Evolutionary conservation across 1,140 invertebrate species (phyloP), one percentile per base, ranked within the genome.

Genomic region (Pemphigus obesinymphae): DNA sequence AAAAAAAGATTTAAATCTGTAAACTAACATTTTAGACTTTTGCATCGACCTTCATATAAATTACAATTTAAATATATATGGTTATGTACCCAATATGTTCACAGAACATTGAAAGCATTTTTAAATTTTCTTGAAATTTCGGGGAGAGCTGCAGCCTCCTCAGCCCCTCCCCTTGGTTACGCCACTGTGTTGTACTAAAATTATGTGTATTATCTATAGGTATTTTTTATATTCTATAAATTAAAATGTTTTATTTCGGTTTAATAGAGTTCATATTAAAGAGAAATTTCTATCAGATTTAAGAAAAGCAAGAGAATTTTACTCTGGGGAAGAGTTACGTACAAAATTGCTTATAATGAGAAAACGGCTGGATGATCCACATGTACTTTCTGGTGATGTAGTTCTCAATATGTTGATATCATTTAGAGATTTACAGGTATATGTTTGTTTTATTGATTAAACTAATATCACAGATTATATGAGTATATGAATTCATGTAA

Each of bases 201-300:
- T 50, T 20, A 50, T 50, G 6, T 3, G 6, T 15, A 50, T 20
- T 7, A 53, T 53, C 23, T 45, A 40, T n/a, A 37, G n/a, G n/a
- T n/a, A n/a, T n/a, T 37, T 37, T 17, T 34, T 11, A 53, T 53
- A 23, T 37, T 0, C n/a, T 11, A n/a, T 80, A 29, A 80, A 76
- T 26, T 4, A 45, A 29, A 50, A 15, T 23, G 50, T 31, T 37
- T 73, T 31, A 45, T 73, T 48, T 50, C 50, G 23, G 6, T 4
- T 82, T 76, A 6, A 88, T 86, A 97, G 96, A 88, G 95, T 95
- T 8, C 97, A 99, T 87, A 94, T 98, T 88, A 97, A 98, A 87
- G 98, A 99, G 87, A 99, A 99, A 88, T 99, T 99, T 89, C 87
- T 99, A 61, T 89, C 92, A 31, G 98, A 99, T 89, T 89, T 99